Percentiles rank a stretch among this genome's conserved stretches.
These are phyloP conservation scores for Chlorops oryzae DNA, from an alignment of 1,140 invertebrate genomes.

Conservation along the genomic window DNA sequence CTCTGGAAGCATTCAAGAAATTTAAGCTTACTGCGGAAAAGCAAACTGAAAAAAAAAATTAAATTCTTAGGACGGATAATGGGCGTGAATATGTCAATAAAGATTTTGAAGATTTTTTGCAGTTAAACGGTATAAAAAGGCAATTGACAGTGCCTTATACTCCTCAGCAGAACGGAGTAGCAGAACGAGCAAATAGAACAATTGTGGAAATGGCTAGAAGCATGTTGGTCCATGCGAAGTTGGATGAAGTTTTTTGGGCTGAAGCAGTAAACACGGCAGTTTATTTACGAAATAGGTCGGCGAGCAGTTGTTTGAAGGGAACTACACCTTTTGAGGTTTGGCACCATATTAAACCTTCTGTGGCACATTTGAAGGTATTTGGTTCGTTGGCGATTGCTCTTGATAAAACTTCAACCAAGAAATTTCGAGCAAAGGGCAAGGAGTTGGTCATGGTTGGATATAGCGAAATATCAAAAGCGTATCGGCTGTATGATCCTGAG, in stretches of 20 bases:
- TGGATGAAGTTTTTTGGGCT: slow-evolving; percentile 27
- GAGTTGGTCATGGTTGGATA: slow-evolving; percentile 49
- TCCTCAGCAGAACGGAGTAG: slow-evolving; percentile 38
- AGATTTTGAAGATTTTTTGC: slow-evolving; percentile 25
- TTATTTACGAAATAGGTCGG: slow-evolving; percentile 16
- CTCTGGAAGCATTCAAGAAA: slow-evolving; percentile 24
- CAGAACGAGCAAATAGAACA: slow-evolving; percentile 32
- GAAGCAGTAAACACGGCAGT: slow-evolving; percentile 23
- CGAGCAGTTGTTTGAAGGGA: slow-evolving; percentile 15
- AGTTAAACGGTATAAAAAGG: slow-evolving; percentile 17
- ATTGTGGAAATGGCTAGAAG: slow-evolving; percentile 32
- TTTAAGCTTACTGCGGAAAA: slow-evolving; percentile 31
- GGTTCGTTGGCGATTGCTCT: slow-evolving; percentile 35
- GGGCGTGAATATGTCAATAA: slow-evolving; percentile 27
- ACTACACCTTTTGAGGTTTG: slow-evolving; percentile 12
- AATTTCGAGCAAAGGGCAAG: slow-evolving; percentile 38
- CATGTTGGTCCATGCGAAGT: slow-evolving; percentile 39
- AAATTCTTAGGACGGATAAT: slow-evolving; percentile 32
- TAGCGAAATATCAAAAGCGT: slow-evolving; percentile 40
- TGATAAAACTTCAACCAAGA: slow-evolving; percentile 40
- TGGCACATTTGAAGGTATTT: slow-evolving; percentile 39
- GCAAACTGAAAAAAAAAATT: slow-evolving; percentile 26
- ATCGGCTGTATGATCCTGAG: slow-evolving; percentile 33
- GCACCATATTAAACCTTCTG: slow-evolving; percentile 32
- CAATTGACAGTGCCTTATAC: slow-evolving; percentile 29